A percentile compares a stretch with the other conserved stretches of the same genome.
Conservation (phyloP, 92 coral and sea anemone genomes). For the Epizoanthus illoricatus region DNA sequence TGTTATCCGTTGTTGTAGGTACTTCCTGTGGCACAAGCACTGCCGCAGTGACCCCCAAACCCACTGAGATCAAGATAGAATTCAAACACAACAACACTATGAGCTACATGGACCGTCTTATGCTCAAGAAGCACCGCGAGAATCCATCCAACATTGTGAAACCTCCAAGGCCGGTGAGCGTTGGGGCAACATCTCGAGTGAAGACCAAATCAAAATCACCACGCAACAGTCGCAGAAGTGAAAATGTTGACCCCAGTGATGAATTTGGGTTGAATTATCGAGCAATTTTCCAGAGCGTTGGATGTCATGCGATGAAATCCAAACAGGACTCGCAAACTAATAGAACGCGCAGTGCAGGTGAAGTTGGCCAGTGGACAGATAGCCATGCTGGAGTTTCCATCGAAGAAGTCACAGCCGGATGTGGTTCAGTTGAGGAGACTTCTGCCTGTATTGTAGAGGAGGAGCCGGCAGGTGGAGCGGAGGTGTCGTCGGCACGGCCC, state of each 20-base stretch:
- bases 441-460: slow-evolving; percentile 75
- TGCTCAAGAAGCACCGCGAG: slow-evolving; percentile 79
- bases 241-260: slow-evolving; percentile 22
- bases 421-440: slow-evolving; percentile 54
- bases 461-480: slow-evolving; percentile 5
- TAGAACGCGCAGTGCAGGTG: slow-evolving; percentile 6
- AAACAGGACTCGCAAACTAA: slow-evolving; percentile 7
- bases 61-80: slow-evolving; percentile 67
- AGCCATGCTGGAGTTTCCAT: slow-evolving; percentile 42
- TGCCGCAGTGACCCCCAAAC: slow-evolving; percentile 51
- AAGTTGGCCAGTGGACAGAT: background rate
- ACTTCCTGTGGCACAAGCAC: slow-evolving; percentile 82
- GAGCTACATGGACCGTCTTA: slow-evolving; percentile 84
- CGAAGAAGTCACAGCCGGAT: slow-evolving; percentile 57
- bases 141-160: slow-evolving; percentile 13
- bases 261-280: slow-evolving; percentile 77
- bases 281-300: slow-evolving; percentile 79
- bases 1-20: slow-evolving; percentile 27
- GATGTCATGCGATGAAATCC: slow-evolving; percentile 34
- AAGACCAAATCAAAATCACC: background rate
- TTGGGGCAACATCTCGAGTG: background rate
- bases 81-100: slow-evolving; percentile 75
- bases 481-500: slow-evolving; percentile 44
- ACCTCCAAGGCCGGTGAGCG: slow-evolving; percentile 1
- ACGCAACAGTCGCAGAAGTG: slow-evolving; percentile 1